Conservation (phyloP, 2,113 vertebrate species). For the Salminus brasiliensis region DNA sequence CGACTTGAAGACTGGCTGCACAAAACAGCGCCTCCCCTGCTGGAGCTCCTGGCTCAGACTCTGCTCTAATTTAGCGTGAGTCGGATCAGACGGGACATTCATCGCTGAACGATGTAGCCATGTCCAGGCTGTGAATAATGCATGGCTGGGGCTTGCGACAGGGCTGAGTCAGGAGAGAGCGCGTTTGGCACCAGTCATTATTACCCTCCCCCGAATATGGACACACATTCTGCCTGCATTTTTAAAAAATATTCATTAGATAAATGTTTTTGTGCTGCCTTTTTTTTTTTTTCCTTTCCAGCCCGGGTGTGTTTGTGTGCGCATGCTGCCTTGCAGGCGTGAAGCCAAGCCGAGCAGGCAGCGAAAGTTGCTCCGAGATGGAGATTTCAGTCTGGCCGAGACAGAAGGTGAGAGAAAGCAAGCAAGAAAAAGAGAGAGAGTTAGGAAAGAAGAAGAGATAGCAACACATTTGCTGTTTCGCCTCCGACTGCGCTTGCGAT, state of each 20-base stretch:
- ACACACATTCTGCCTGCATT: not conserved
- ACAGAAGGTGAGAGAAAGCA: not conserved
- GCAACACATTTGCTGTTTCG: conserved; percentile 26
- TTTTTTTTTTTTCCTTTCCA: not conserved
- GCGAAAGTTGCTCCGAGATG: conserved; percentile 21
- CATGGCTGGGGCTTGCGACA: conserved; percentile 31
- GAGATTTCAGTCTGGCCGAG: conserved; percentile 16
- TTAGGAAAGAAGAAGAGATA: not conserved
- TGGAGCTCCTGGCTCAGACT: conserved; percentile 15
- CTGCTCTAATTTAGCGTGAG: conserved; percentile 36
- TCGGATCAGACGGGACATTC: conserved; percentile 35
- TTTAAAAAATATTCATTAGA: not conserved
- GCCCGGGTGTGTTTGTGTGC: not conserved
- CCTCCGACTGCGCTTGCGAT: conserved; percentile 34
- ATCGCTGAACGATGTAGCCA: conserved; percentile 32
- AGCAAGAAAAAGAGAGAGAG: not conserved
- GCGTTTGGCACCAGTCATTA: conserved; percentile 5
- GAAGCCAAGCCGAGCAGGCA: conserved; percentile 22
- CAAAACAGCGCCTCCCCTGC: not conserved
- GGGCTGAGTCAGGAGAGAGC: conserved; percentile 47
- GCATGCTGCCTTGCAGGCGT: not conserved
- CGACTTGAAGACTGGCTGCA: not conserved
- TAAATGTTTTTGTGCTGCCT: not conserved
- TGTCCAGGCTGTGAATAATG: conserved; percentile 36
- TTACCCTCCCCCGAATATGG: not conserved